phyloP scores from a whole-genome alignment of 2,113 vertebrate genomes.

The Chamaea fasciata region DNA sequence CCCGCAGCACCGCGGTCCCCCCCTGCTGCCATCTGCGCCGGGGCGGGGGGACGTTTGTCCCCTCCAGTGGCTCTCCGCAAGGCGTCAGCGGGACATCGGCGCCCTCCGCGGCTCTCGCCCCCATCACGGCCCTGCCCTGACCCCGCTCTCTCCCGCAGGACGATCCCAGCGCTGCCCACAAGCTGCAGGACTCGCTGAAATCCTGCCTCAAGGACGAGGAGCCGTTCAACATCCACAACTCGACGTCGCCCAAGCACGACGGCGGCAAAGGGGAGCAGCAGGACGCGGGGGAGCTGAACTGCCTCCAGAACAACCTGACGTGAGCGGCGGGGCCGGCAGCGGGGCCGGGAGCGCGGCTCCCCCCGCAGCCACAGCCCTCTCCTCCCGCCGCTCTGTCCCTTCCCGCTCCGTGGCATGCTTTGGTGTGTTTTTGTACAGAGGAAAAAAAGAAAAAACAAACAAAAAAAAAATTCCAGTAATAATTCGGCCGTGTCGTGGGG shows the following conservation, averaged over 20 bases:
- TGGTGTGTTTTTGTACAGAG: conserved; percentile 91
- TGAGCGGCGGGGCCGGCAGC: conserved; percentile 43
- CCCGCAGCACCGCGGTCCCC: background rate
- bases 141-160: conserved; percentile 68
- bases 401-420: conserved; percentile 86
- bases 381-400: background rate
- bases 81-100: rapidly evolving
- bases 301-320: conserved; percentile 96
- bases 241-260: conserved; percentile 89
- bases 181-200: conserved; percentile 92
- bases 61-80: rapidly evolving
- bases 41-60: background rate
- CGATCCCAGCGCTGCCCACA: conserved; percentile 85
- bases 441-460: no score
- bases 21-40: background rate
- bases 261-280: conserved; percentile 86
- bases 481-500: conserved; percentile 38
- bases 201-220: conserved; percentile 90
- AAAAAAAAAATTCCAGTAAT: conserved; percentile 32
- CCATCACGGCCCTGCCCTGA: background rate
- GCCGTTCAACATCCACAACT: conserved; percentile 92
- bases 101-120: background rate
- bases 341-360: background rate
- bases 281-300: conserved; percentile 86
- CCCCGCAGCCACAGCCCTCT: background rate